Conservation (phyloP, 2,888 invertebrate genomes). For the Pandemis corylana region DNA sequence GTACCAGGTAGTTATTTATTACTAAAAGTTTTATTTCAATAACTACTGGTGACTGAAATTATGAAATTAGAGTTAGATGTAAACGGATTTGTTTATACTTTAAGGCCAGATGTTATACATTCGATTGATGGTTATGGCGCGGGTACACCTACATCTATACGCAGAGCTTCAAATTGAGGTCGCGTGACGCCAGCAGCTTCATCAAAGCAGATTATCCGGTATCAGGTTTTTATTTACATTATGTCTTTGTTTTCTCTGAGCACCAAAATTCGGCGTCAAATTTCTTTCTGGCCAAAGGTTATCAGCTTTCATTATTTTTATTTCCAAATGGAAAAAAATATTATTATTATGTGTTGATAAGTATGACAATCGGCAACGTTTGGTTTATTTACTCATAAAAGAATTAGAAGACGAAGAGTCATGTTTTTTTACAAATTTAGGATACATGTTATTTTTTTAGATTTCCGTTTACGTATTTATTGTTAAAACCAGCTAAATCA, state of each 20-base stretch:
- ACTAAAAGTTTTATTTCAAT: conserved; percentile 43
- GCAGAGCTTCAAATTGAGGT: conserved; percentile 1
- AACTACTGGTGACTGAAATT: conserved; percentile 22
- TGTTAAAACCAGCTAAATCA: conserved; percentile 4
- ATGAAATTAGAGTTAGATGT: background rate
- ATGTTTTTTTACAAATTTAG: background rate
- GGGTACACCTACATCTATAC: background rate
- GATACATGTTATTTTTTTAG: background rate
- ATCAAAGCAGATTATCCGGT: conserved; percentile 7
- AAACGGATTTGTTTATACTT: background rate
- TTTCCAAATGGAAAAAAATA: background rate
- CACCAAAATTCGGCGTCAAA: background rate
- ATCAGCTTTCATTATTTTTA: background rate
- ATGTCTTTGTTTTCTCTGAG: conserved; percentile 3
- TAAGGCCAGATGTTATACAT: background rate
- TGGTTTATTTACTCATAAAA: background rate
- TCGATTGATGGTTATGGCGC: too few relatives aligned
- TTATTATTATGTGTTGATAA: background rate
- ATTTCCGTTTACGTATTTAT: background rate
- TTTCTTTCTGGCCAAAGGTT: background rate
- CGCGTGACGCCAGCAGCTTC: background rate
- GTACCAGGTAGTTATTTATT: conserved; percentile 69
- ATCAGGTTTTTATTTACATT: conserved; percentile 5
- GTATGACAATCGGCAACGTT: background rate
- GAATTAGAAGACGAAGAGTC: background rate